Conservation (phyloP, 2,888 invertebrate genomes). For the Ametastegia equiseti region DNA sequence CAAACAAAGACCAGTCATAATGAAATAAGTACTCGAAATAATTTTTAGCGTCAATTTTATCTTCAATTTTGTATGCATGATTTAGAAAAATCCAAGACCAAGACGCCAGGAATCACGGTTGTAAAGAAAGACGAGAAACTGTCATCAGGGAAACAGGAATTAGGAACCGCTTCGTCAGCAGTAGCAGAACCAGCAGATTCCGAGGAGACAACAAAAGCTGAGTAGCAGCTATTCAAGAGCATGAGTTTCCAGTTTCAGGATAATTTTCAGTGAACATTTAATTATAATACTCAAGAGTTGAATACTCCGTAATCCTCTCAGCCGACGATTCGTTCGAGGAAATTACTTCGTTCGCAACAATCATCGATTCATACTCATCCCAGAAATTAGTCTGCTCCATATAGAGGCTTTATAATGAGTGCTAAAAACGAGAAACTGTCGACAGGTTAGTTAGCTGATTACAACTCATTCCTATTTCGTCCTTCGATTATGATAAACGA, state of each 20-base stretch:
- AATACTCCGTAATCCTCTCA: not conserved
- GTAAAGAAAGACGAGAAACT: not conserved
- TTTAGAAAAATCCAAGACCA: slow-evolving; percentile 12
- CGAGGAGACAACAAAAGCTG: not conserved
- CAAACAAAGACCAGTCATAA: no score
- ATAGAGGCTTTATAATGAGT: not conserved
- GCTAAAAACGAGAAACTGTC: not conserved
- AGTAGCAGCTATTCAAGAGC: not conserved
- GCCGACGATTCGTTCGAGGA: not conserved
- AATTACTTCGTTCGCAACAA: not conserved
- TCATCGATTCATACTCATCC: not conserved
- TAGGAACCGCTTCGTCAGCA: not conserved
- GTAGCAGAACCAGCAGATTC: not conserved
- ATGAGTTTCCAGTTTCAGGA: not conserved
- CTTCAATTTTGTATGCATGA: not conserved
- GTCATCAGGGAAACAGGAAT: not conserved
- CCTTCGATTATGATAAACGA: not conserved
- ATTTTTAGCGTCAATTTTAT: not conserved
- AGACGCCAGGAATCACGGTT: not conserved
- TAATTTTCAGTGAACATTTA: not conserved
- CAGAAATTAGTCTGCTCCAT: not conserved
- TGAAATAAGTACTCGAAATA: not conserved
- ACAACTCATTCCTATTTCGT: not conserved
- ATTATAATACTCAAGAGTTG: not conserved
- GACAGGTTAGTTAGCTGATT: slow-evolving; percentile 3